These are phyloP conservation scores for Hemithea aestivaria DNA, from an alignment of 2,888 invertebrate species.

Conservation along the genomic window DNA sequence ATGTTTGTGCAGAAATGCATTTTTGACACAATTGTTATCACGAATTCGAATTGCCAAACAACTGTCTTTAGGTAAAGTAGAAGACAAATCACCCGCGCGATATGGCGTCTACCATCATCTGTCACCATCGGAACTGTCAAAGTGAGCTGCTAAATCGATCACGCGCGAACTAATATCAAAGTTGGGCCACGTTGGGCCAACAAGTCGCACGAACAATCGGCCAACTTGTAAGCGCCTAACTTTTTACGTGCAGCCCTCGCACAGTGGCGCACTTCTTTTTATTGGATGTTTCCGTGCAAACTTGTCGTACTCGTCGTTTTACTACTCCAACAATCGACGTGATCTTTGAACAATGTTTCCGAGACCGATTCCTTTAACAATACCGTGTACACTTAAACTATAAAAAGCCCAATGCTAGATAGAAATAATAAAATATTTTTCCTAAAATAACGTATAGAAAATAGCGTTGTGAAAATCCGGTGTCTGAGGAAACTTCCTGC, in stretches of 20 bases:
- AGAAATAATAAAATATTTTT: neutral
- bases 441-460: slow-evolving; percentile 1
- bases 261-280: slow-evolving; percentile 57
- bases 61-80: slow-evolving; percentile 51
- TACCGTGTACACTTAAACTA: slow-evolving; percentile 7
- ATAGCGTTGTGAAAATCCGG: slow-evolving; percentile 8
- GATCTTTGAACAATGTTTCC: slow-evolving; percentile 50
- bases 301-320: slow-evolving; percentile 57
- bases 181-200: slow-evolving; percentile 59
- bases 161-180: slow-evolving; percentile 75
- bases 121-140: slow-evolving; percentile 75
- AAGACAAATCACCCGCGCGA: slow-evolving; percentile 70
- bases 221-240: slow-evolving; percentile 40
- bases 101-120: slow-evolving; percentile 70
- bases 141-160: slow-evolving; percentile 72
- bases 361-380: slow-evolving; percentile 26
- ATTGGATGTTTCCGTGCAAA: slow-evolving; percentile 68
- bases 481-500: slow-evolving; percentile 7
- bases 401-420: too few relatives aligned
- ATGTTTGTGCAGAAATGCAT: slow-evolving; percentile 15
- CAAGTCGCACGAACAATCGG: slow-evolving; percentile 43
- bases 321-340: slow-evolving; percentile 43
- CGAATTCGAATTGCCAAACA: slow-evolving; percentile 32
- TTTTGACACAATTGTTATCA: slow-evolving; percentile 14
- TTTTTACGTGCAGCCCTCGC: slow-evolving; percentile 53